Base-by-base conservation (phyloP, 2,797 vertebrate species). In the Anisognathus igniventris region DNA sequence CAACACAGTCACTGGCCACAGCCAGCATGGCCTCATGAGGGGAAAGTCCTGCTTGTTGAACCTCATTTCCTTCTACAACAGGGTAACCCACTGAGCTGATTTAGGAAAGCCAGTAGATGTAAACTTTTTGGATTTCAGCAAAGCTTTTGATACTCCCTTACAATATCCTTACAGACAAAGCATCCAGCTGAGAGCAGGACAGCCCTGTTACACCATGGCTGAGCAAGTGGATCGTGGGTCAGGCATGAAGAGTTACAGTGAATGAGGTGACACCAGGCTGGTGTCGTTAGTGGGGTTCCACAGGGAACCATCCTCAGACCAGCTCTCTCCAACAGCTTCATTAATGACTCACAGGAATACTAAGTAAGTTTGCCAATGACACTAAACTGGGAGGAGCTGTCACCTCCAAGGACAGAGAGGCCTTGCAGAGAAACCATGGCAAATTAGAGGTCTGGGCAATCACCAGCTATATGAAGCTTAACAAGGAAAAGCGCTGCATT, bases 131-230 rank as follows among this genome's bases (percentile, higher is more conserved):
- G 27, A 62, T 7, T 62, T 44, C 28, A 56, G 48, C 37, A 70
- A 57, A 68, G 14, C 23, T 62, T 68, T 33, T 21, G 8, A 17
- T 39, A 27, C 1, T 33, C 27, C 17, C 31, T 81, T 17, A 25
- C n/a, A 44, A 5, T 6, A 11, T 44, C 21, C 17, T 45, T 7
- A n/a, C 0, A 3, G 37, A 57, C 23, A 75, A 62, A 50, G 21
- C 0, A 0, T 9, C 27, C 35, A 48, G 28, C n/a, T 30, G 21
- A 33, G 20, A 57, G 64, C 3, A 2, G 6, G 13, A 54, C 2
- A 68, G 39, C 35, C 9, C 15, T 9, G 20, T 13, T 21, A 44
- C 14, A 17, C 1, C 0, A 33, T 8, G 17, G 20, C 24, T 37
- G 42, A 76, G 37, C 37, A 50, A 39, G 9, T 9, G 28, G 37